Conservation (phyloP, 1,140 invertebrate genomes). For the Nomia melanderi region DNA sequence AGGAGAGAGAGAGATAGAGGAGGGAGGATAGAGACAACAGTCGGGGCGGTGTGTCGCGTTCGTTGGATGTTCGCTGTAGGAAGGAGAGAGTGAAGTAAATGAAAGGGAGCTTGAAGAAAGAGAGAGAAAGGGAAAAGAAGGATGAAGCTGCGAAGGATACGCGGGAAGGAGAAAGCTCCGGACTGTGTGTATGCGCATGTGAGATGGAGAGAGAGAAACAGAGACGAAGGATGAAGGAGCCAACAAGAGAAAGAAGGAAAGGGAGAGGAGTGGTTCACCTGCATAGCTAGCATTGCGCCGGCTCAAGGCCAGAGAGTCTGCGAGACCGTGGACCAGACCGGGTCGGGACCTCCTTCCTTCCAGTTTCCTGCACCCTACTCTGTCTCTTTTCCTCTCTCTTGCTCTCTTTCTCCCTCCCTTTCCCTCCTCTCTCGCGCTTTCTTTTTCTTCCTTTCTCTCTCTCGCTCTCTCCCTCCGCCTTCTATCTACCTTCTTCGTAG, state of each 20-base stretch:
- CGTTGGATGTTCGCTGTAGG: conserved; percentile 48
- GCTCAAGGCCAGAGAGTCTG: conserved; percentile 80
- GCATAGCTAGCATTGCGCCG: conserved; percentile 81
- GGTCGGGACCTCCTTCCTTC: conserved; percentile 78
- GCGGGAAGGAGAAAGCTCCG: conserved; percentile 64
- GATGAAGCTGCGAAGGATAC: conserved; percentile 43
- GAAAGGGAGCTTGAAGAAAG: conserved; percentile 56
- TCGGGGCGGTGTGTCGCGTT: conserved; percentile 13
- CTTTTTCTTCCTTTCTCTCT: no score
- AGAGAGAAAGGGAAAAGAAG: conserved; percentile 15
- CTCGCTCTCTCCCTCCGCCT: conserved; percentile 28
- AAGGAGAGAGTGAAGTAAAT: conserved; percentile 67
- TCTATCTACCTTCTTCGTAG: conserved; percentile 30
- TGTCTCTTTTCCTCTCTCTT: conserved; percentile 28
- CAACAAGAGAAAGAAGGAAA: conserved; percentile 52
- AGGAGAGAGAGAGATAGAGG: not conserved
- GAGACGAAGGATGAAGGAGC: conserved; percentile 51
- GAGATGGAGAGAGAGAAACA: not conserved
- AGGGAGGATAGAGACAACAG: not conserved
- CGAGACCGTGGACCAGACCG: conserved; percentile 75
- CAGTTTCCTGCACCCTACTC: conserved; percentile 71
- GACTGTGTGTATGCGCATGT: conserved; percentile 47
- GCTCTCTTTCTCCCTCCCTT: conserved; percentile 11
- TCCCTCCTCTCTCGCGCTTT: not conserved
- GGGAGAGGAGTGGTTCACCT: conserved; percentile 79